Evolutionary conservation across 1,140 invertebrate genomes (phyloP).

Genomic region (Wiebesia pumilae): DNA sequence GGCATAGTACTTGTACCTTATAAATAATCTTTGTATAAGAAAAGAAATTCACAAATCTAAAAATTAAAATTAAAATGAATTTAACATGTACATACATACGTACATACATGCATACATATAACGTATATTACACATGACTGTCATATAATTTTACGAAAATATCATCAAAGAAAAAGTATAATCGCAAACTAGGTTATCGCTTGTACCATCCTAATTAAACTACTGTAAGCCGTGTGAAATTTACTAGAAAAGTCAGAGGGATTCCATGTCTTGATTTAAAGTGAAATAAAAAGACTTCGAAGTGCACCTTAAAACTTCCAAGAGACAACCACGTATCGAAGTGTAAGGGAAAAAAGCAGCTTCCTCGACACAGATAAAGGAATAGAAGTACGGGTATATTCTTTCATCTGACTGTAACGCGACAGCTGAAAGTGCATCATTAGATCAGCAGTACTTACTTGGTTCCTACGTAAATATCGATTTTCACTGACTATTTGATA

Average conservation of each 20-base stretch:
- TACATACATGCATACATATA: too few species aligned
- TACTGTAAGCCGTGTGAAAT: not conserved
- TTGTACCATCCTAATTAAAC: not conserved
- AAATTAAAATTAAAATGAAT: too few species aligned
- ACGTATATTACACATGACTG: too few species aligned
- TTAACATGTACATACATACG: too few species aligned
- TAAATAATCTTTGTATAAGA: too few species aligned
- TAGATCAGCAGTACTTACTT: not conserved
- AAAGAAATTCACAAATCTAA: too few species aligned
- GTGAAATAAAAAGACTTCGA: constrained; percentile 43
- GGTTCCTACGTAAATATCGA: too few species aligned
- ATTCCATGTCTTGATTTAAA: constrained; percentile 37
- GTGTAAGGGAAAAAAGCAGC: not conserved
- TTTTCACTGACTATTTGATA: too few species aligned
- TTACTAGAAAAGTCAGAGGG: not conserved
- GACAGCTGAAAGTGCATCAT: constrained; percentile 16
- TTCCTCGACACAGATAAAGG: constrained; percentile 9
- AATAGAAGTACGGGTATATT: constrained; percentile 4
- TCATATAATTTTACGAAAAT: too few species aligned
- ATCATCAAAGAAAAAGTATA: not conserved
- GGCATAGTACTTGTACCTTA: not conserved
- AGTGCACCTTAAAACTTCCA: constrained; percentile 45
- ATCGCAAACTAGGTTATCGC: not conserved
- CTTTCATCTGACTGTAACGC: not conserved
- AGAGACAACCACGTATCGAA: constrained; percentile 17